phyloP scores from a whole-genome alignment of 1,140 invertebrate genomes.

The Sipha flava region DNA sequence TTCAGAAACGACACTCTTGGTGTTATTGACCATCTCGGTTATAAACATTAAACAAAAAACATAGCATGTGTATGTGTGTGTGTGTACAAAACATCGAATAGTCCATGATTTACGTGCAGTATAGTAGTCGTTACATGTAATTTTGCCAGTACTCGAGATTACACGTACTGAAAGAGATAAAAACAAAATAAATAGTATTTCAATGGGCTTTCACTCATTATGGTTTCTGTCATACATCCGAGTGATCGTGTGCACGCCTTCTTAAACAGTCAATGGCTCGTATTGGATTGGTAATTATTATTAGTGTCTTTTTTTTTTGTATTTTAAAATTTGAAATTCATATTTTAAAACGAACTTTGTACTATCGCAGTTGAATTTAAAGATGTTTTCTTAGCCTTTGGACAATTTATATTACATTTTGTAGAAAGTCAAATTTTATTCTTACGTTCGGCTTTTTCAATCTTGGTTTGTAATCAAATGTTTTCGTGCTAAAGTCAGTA shows the following conservation, averaged over 20 bases:
- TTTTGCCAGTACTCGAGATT: background rate
- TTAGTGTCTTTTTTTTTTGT: too few relatives aligned
- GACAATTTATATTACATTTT: background rate
- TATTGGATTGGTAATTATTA: constrained; percentile 15
- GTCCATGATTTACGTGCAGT: background rate
- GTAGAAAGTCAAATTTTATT: too few relatives aligned
- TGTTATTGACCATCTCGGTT: background rate
- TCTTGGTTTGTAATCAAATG: too few relatives aligned
- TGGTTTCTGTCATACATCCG: background rate
- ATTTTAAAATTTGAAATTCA: too few relatives aligned
- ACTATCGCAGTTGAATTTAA: too few relatives aligned
- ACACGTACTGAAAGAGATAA: background rate
- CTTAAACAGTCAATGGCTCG: background rate
- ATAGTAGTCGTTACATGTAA: background rate
- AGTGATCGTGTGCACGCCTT: background rate
- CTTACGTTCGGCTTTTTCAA: too few relatives aligned
- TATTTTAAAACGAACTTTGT: too few relatives aligned
- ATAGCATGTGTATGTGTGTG: background rate
- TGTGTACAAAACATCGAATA: background rate
- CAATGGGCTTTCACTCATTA: constrained; percentile 8
- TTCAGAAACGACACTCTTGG: background rate
- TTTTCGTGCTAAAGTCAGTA: too few relatives aligned
- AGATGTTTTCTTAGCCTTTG: too few relatives aligned
- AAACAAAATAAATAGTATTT: background rate
- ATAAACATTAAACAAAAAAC: constrained; percentile 5